Evolutionary conservation across 2,113 vertebrate genomes (phyloP).

Genomic region (Coptodon rendalli): DNA sequence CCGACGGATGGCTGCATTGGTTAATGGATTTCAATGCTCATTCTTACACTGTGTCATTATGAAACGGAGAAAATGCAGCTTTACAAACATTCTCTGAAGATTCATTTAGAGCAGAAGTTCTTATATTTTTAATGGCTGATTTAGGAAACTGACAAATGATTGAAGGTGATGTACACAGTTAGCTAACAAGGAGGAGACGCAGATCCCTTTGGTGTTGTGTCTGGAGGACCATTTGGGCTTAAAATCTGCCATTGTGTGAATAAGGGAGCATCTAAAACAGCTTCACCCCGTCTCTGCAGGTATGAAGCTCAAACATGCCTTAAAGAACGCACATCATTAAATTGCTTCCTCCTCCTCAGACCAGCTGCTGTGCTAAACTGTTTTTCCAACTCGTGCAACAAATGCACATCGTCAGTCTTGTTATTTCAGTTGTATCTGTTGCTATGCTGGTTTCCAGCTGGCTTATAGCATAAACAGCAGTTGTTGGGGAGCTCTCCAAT

Average conservation of each 20-base stretch:
- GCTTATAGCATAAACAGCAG: neutral
- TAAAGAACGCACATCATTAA: neutral
- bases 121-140: neutral
- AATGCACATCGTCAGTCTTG: neutral
- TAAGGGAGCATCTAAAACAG: rapidly evolving
- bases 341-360: neutral
- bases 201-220: neutral
- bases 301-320: neutral
- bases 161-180: neutral
- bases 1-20: neutral
- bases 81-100: neutral
- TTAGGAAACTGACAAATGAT: neutral
- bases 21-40: neutral
- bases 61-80: neutral
- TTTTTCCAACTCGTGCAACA: neutral
- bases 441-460: rapidly evolving
- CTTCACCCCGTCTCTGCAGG: neutral
- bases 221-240: neutral
- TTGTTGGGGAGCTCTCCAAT: neutral
- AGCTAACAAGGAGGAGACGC: neutral
- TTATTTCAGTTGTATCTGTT: neutral
- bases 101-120: neutral
- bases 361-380: neutral
- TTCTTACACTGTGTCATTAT: neutral
- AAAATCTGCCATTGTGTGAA: neutral